Base-by-base conservation (phyloP, 2,113 vertebrate genomes). In the Eptesicus fuscus region DNA sequence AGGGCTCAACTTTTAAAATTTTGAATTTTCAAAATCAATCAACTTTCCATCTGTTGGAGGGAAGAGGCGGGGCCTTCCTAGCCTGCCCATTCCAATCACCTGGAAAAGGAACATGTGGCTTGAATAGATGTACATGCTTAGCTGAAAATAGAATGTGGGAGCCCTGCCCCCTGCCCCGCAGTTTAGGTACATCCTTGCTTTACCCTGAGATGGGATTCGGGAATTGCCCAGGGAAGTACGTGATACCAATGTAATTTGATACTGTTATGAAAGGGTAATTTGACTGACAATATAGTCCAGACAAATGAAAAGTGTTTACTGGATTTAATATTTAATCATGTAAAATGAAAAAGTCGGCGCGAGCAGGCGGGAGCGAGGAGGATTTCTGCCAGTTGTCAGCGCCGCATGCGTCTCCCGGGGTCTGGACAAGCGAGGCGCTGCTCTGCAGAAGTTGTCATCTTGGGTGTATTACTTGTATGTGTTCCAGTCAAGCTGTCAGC, bases 271-370 rank as follows among this genome's bases (percentile, higher is more conserved):
- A 96, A 97, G 77, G 86, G 82, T 96, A 97, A 97, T 93, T 92
- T 97, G 97, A 97, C 96, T 96, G 97, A 89, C 94, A 96, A 97
- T 0, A 49, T 70, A 44, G 83, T 23, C 61, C 96, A 97, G 96
- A 88, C 22, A 28, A 98, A 91, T 95, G 84, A 23, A 98, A 98
- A 97, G 92, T 97, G 97, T 98, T 98, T 98, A 97, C 96, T 59
- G 84, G 93, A 83, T 97, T 98, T 98, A 98, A 98, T 98, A 98
- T 98, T 98, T 98, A 98, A 98, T 98, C 93, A 97, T 30, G 71
- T 92, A 97, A 98, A 98, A 96, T 51, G 95, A 98, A 98, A 97
- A 93, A 84, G 47, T 91, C 49, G 2, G 67, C 88, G 69, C 83
- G 44, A 96, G 95, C 23, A 0, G 95, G 44, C 95, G 84, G 78